Percentiles rank a stretch among this genome's conserved stretches.
phyloP scores from a whole-genome alignment of 2,888 invertebrate genomes.

The Spodoptera exigua region DNA sequence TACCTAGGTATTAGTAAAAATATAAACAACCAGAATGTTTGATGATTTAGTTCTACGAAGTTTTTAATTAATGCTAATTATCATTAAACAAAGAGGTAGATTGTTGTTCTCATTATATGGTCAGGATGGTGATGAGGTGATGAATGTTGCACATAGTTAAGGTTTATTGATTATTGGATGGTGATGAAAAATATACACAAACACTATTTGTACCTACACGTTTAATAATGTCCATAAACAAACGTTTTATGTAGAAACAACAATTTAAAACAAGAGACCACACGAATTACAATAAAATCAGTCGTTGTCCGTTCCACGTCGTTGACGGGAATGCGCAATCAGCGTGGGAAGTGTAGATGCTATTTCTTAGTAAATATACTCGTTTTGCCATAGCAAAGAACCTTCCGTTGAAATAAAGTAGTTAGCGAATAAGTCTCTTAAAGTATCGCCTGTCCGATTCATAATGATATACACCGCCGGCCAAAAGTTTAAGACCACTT shows the following conservation, averaged over 20 bases:
- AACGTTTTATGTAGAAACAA: constrained; percentile 36
- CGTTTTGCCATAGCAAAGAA: constrained; percentile 30
- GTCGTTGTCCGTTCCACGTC: constrained; percentile 38
- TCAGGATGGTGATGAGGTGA: constrained; percentile 16
- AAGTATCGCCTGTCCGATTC: constrained; percentile 32
- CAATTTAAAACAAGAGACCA: constrained; percentile 40
- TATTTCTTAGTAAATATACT: constrained; percentile 35
- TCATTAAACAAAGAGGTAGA: constrained; percentile 14
- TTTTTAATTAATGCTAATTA: constrained; percentile 17
- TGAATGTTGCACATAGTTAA: constrained; percentile 15
- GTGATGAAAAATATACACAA: constrained; percentile 23
- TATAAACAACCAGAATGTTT: constrained; percentile 21
- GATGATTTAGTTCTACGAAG: constrained; percentile 13
- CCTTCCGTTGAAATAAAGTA: constrained; percentile 32
- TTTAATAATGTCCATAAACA: constrained; percentile 38
- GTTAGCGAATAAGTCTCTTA: constrained; percentile 32
- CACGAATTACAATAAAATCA: constrained; percentile 42
- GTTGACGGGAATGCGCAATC: constrained; percentile 30
- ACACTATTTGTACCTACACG: constrained; percentile 32
- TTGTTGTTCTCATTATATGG: constrained; percentile 16
- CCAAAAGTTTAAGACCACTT: no score
- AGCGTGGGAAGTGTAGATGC: constrained; percentile 32
- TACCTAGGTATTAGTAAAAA: constrained; percentile 9
- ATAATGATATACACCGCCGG: no score
- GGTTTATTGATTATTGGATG: constrained; percentile 16